phyloP scores from a whole-genome alignment of 2,888 invertebrate genomes.

The Frankliniella intonsa region DNA sequence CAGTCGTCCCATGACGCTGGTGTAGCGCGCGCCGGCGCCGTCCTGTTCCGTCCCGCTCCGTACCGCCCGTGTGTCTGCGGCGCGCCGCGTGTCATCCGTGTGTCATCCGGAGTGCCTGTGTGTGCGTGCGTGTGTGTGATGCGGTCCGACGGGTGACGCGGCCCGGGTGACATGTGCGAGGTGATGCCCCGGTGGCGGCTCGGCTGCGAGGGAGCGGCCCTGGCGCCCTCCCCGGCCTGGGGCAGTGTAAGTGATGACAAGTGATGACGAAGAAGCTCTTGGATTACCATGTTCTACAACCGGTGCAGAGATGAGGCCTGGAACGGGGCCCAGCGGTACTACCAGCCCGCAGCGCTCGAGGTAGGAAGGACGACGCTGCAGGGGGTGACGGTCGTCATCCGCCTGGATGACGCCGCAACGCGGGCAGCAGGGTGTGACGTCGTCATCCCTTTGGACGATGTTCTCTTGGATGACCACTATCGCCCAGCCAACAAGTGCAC shows the following conservation, averaged over 20 bases:
- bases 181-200: conserved; percentile 4
- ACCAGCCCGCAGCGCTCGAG: not conserved
- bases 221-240: not conserved
- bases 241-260: not conserved
- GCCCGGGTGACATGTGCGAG: not conserved
- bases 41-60: not conserved
- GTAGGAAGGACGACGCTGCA: not conserved
- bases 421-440: not conserved
- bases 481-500: too few relatives aligned
- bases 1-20: not conserved
- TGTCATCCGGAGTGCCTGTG: not conserved
- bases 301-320: conserved; percentile 13
- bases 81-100: too few relatives aligned
- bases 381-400: not conserved
- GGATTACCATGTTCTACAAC: conserved; percentile 20
- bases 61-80: not conserved
- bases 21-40: not conserved
- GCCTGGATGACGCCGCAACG: not conserved
- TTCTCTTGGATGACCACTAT: too few relatives aligned
- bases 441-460: too few relatives aligned
- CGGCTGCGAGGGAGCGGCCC: not conserved
- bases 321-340: not conserved
- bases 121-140: too few relatives aligned
- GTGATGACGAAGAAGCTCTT: not conserved
- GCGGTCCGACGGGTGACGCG: not conserved